These are phyloP conservation scores for Felis catus DNA, from an alignment of 2,113 vertebrate species.

Conservation along the genomic window F.catus_Fca126_mat1.0 CM031417.1:136245501-136246000, in stretches of 20 bases:
- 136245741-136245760: constrained; percentile 88
- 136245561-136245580: constrained; percentile 60
- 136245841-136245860: constrained; percentile 85
- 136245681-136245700: constrained; percentile 78
- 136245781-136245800: constrained; percentile 86
- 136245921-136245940: neutral
- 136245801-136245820: constrained; percentile 87
- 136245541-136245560: constrained; percentile 40
- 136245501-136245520: neutral
- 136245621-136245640: constrained; percentile 63
- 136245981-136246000: neutral
- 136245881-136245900: constrained; percentile 79
- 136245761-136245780: constrained; percentile 87
- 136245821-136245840: constrained; percentile 86
- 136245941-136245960: constrained; percentile 46
- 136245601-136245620: constrained; percentile 66
- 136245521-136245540: constrained; percentile 24
- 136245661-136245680: constrained; percentile 69
- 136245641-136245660: constrained; percentile 74
- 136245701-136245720: constrained; percentile 77
- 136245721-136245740: constrained; percentile 85
- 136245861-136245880: constrained; percentile 85
- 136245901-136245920: constrained; percentile 58
- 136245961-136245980: neutral
- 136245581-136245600: constrained; percentile 80